phyloP scores from a whole-genome alignment of 2,113 vertebrate genomes.

The Pseudolaguvia tuberculata region DNA sequence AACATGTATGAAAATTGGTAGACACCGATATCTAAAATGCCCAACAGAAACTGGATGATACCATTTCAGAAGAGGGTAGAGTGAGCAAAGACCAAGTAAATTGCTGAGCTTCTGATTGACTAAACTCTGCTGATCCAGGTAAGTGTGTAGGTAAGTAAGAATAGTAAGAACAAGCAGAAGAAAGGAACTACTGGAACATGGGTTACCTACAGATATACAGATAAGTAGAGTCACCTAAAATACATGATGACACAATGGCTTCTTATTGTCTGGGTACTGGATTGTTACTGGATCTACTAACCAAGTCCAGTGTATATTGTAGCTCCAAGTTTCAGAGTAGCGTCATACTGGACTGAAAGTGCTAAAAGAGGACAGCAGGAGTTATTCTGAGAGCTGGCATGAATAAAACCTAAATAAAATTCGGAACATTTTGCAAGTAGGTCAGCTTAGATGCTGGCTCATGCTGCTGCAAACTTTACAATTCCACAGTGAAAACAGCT shows the following conservation, averaged over 20 bases:
- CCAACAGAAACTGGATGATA: too few relatives aligned
- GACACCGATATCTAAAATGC: too few relatives aligned
- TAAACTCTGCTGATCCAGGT: too few relatives aligned
- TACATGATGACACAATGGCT: not conserved
- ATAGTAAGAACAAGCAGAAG: too few relatives aligned
- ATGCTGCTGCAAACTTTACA: conserved; percentile 69
- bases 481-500: conserved; percentile 59
- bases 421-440: conserved; percentile 68
- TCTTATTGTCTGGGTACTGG: not conserved
- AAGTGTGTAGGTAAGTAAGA: too few relatives aligned
- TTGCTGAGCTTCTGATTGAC: too few relatives aligned
- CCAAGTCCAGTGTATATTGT: conserved; percentile 62
- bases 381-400: conserved; percentile 72
- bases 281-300: conserved; percentile 44
- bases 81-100: too few relatives aligned
- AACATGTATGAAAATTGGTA: too few relatives aligned
- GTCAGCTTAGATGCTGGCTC: conserved; percentile 66
- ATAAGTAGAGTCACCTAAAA: not conserved
- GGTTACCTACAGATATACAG: not conserved
- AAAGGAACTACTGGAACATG: too few relatives aligned
- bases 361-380: conserved; percentile 66
- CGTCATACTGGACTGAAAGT: conserved; percentile 59
- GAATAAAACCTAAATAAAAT: conserved; percentile 52
- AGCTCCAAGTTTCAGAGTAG: conserved; percentile 62
- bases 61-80: too few relatives aligned